These are phyloP conservation scores for Atrichornis clamosus DNA, from an alignment of 2,113 vertebrate genomes.

Conservation along the genomic window DNA sequence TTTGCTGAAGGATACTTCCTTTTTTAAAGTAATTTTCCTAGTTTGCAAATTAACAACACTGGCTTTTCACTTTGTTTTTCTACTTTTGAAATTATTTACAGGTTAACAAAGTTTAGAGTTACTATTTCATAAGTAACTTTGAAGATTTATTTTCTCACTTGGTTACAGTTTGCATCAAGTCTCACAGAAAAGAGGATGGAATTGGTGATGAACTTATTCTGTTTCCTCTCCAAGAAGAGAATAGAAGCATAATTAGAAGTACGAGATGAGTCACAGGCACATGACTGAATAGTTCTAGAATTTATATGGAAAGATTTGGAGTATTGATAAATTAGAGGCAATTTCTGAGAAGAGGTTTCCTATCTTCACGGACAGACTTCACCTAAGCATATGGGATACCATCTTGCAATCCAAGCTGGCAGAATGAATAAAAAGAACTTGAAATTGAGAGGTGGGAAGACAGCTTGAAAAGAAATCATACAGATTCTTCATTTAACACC, in stretches of 20 bases:
- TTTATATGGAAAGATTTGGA: background rate
- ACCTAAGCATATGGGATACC: constrained; percentile 44
- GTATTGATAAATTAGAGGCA: background rate
- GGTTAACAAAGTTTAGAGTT: background rate
- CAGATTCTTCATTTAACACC: background rate
- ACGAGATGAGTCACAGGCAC: background rate
- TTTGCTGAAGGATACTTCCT: background rate
- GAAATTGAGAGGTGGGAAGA: background rate
- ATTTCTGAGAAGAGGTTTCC: background rate
- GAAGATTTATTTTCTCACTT: background rate
- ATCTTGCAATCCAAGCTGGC: constrained; percentile 25
- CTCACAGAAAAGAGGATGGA: background rate
- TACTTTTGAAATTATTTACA: background rate
- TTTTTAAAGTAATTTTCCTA: background rate
- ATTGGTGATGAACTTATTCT: background rate
- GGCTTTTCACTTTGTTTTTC: background rate
- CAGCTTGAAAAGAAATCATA: background rate
- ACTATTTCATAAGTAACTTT: background rate
- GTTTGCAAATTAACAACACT: background rate
- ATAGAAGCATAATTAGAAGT: background rate
- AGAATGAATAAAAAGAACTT: constrained; percentile 13
- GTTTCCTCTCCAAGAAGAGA: background rate
- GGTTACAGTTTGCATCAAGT: background rate
- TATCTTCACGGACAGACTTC: background rate
- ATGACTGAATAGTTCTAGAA: background rate